phyloP scores from a whole-genome alignment of 1,140 invertebrate genomes.

The Habropoda laboriosa region DNA sequence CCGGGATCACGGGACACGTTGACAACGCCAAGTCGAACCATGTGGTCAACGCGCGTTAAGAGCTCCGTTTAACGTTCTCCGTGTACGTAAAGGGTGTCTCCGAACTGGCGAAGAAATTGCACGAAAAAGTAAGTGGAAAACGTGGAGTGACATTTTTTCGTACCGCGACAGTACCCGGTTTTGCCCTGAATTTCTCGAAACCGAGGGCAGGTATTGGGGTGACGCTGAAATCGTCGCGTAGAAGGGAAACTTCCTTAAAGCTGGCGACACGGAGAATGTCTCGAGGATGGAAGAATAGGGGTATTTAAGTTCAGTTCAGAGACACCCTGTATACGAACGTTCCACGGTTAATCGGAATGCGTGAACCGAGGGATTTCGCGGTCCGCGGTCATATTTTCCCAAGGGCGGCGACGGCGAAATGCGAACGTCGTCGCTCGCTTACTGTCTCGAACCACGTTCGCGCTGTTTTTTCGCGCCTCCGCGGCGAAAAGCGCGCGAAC shows the following conservation, averaged over 20 bases:
- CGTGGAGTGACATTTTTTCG: too few species aligned
- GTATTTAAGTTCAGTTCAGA: too few species aligned
- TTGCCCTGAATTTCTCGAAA: too few species aligned
- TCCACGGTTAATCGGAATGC: constrained; percentile 64
- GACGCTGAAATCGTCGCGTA: too few species aligned
- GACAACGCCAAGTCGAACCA: constrained; percentile 59
- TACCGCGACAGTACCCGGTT: too few species aligned
- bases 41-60: constrained; percentile 65
- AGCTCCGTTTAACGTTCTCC: constrained; percentile 56
- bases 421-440: not conserved
- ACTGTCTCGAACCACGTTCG: not conserved
- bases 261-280: too few species aligned
- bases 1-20: constrained; percentile 25
- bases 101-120: not conserved
- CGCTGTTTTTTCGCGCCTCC: not conserved
- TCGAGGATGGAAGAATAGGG: too few species aligned
- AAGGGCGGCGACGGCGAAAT: not conserved
- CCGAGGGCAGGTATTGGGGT: too few species aligned
- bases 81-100: not conserved
- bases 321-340: constrained; percentile 61
- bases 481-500: not conserved
- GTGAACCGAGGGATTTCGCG: not conserved
- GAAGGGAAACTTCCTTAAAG: too few species aligned
- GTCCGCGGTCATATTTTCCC: constrained; percentile 29
- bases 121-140: too few species aligned